phyloP scores from a whole-genome alignment of 2,113 vertebrate species.

The Pterocles gutturalis region DNA sequence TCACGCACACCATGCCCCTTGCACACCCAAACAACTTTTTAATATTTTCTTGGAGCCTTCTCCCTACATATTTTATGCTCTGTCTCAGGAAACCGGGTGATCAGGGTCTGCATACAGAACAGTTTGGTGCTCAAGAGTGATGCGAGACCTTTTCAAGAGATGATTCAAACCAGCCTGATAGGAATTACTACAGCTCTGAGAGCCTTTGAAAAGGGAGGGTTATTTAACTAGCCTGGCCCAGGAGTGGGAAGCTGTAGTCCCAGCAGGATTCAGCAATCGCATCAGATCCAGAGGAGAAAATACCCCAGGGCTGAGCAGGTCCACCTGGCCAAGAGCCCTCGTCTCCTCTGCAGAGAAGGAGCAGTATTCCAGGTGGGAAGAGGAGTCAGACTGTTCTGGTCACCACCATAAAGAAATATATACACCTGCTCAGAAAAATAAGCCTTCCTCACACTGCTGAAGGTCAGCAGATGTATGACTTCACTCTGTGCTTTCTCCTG shows the following conservation, averaged over 20 bases:
- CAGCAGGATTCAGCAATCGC: neutral
- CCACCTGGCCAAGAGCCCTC: neutral
- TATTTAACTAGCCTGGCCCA: neutral
- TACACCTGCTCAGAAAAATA: neutral
- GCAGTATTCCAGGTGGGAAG: neutral
- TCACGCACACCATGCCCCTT: neutral
- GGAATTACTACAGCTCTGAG: conserved; percentile 8
- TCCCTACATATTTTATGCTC: neutral
- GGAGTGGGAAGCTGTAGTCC: neutral
- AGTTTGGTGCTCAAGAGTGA: neutral
- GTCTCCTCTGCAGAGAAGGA: neutral
- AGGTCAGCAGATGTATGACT: neutral
- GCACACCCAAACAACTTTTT: neutral
- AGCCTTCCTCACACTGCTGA: neutral
- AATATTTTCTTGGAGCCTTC: neutral
- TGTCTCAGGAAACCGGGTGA: neutral
- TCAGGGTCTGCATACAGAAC: conserved; percentile 16
- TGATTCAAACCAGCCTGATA: neutral
- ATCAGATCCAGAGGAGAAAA: neutral
- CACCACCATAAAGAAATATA: neutral
- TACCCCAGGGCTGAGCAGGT: neutral
- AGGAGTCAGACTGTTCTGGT: neutral
- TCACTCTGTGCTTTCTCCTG: neutral
- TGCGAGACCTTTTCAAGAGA: conserved; percentile 1
- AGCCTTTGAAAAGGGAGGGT: neutral